These are phyloP conservation scores for Sialia sialis DNA, from an alignment of 2,113 vertebrate genomes.

Conservation along the genomic window DNA sequence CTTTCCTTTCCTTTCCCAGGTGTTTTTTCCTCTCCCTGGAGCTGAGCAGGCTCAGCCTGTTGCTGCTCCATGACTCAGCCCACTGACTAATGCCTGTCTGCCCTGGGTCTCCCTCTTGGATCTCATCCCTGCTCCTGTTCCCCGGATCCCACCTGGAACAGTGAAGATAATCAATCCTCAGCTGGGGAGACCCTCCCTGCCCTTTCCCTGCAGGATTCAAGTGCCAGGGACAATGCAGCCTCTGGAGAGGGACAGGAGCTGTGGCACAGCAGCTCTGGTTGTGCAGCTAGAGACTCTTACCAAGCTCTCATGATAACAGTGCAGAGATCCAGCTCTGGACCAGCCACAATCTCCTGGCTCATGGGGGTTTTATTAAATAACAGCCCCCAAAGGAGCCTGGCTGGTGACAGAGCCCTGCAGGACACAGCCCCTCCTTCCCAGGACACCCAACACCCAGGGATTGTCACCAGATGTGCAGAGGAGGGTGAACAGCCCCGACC, in stretches of 20 bases:
- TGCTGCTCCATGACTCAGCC: slow-evolving; percentile 18
- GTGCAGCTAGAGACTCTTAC: background rate
- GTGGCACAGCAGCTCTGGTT: background rate
- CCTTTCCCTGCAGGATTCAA: background rate
- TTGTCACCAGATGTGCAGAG: background rate
- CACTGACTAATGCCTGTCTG: slow-evolving; percentile 1
- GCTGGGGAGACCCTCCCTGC: background rate
- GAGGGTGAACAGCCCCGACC: background rate
- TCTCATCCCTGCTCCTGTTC: background rate
- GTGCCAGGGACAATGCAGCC: background rate
- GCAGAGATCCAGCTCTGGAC: background rate
- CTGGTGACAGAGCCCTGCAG: background rate
- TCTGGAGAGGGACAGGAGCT: background rate
- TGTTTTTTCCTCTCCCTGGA: background rate
- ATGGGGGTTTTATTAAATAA: rapidly evolving
- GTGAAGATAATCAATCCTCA: background rate
- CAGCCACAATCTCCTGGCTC: background rate
- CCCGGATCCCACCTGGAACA: background rate
- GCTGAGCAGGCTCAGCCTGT: background rate
- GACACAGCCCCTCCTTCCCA: background rate
- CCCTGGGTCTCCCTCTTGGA: background rate
- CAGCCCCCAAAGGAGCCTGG: background rate
- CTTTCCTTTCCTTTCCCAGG: background rate
- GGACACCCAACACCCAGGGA: background rate
- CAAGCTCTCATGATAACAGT: background rate